Percentiles rank a stretch among this genome's conserved stretches.
phyloP scores from a whole-genome alignment of 2,797 vertebrate genomes.

The Danio choprae region DNA sequence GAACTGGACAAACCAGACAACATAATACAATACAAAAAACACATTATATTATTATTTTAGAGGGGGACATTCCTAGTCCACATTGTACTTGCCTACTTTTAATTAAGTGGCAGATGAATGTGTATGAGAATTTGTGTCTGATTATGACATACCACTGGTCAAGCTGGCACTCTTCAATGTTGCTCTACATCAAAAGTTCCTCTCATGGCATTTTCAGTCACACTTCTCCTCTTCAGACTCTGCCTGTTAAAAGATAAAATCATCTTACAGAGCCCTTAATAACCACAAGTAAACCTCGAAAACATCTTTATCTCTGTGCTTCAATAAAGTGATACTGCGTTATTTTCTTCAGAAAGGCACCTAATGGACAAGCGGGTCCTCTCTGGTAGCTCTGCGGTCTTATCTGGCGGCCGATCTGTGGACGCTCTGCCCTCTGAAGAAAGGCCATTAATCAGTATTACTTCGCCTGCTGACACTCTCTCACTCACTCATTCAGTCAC shows the following conservation, averaged over 20 bases:
- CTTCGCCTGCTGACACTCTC: slow-evolving; percentile 59
- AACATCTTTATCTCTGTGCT: slow-evolving; percentile 32
- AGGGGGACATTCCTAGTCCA: too few species aligned
- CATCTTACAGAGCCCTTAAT: slow-evolving; percentile 28
- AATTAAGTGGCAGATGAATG: too few species aligned
- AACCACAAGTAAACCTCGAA: slow-evolving; percentile 1
- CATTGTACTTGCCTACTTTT: too few species aligned
- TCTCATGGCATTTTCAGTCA: background rate
- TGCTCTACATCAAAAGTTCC: background rate
- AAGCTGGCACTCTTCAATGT: background rate
- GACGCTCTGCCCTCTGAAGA: slow-evolving; percentile 66
- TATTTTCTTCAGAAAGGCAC: slow-evolving; percentile 43
- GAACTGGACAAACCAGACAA: too few species aligned
- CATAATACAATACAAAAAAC: too few species aligned
- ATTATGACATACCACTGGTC: background rate
- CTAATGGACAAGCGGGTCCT: slow-evolving; percentile 58
- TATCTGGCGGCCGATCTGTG: slow-evolving; percentile 48
- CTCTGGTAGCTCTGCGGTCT: slow-evolving; percentile 62
- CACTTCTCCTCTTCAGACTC: slow-evolving; percentile 34
- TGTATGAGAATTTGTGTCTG: too few species aligned
- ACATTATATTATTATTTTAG: too few species aligned
- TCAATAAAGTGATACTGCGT: slow-evolving; percentile 20
- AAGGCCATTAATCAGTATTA: slow-evolving; percentile 68
- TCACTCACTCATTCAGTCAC: slow-evolving; percentile 59
- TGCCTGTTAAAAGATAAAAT: slow-evolving; percentile 45